Evolutionary conservation across 2,888 invertebrate species (phyloP), one percentile per base, ranked within the genome.

Genomic region (Stictocephala bisonia): DNA sequence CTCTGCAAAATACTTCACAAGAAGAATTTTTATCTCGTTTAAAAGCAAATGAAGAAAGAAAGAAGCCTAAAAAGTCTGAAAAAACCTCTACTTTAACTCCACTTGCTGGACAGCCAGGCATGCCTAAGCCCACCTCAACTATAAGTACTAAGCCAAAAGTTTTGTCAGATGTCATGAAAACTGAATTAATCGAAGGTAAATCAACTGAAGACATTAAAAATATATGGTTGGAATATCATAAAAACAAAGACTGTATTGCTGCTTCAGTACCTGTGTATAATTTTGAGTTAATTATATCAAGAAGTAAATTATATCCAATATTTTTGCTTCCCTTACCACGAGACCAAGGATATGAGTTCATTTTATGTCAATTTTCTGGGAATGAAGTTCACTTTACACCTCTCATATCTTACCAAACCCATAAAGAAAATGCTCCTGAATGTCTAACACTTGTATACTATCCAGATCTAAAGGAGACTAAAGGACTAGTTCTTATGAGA

Each of bases 351-450:
- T 96, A 93, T 81, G 95, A 96, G 84, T 95, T 95, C 82, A 89
- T 95, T 69, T 86, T 95, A 86, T 86, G 90, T 67, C 95, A 95
- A 82, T 92, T 90, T 82, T 85, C 87, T 44, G 89, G 88, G 1
- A 90, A 92, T 77, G 86, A 91, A 56, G 89, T 93, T 20, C 94
- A 95, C 82, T 94, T 95, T 82, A 95, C 95, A 1, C 93, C 95
- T 0, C 84, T 96, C 7, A 85, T 95, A 40, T 93, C 93, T 80
- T 96, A 91, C 83, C 95, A 95, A 87, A 73, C 93, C 0, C 94
- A 95, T 81, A 91, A 92, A 81, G 95, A 95, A 84, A 94, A 95
- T 84, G 93, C 95, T 0, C 95, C 95, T 0, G 95, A 95, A 83
- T 94, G 94, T 82, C 85, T 96, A 26, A 93, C 91, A 1, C 86